Evolutionary conservation across 2,888 invertebrate species (phyloP).

Genomic region (Leucophora obtusa): DNA sequence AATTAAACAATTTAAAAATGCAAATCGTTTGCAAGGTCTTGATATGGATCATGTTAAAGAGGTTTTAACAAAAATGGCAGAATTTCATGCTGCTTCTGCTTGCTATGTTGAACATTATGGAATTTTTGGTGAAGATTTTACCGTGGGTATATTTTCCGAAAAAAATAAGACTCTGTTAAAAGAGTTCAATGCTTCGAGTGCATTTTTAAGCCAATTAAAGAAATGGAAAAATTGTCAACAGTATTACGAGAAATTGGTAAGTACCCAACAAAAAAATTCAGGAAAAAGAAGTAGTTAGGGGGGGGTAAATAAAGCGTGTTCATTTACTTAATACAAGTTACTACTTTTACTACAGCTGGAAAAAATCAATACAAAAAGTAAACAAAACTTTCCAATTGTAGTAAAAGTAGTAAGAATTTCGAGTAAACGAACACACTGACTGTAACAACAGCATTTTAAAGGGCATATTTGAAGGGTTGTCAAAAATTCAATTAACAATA

Average conservation of each 20-base stretch:
- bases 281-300: too few species aligned
- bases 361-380: too few species aligned
- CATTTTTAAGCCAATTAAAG: constrained; percentile 71
- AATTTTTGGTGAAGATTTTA: constrained; percentile 69
- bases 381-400: too few species aligned
- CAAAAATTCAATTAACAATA: too few species aligned
- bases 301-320: too few species aligned
- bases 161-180: constrained; percentile 69
- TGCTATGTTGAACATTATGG: constrained; percentile 75
- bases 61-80: constrained; percentile 73
- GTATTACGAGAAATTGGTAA: constrained; percentile 73
- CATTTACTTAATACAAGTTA: too few species aligned
- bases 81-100: constrained; percentile 77
- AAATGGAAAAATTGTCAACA: constrained; percentile 73
- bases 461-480: too few species aligned
- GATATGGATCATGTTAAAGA: constrained; percentile 73
- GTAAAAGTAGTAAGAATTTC: too few species aligned
- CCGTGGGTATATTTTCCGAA: constrained; percentile 71
- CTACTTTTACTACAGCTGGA: too few species aligned
- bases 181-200: constrained; percentile 71
- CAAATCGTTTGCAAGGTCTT: constrained; percentile 72
- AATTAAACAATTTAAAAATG: constrained; percentile 71
- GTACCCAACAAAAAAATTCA: too few species aligned
- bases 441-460: too few species aligned
- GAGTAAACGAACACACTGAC: too few species aligned